Evolutionary conservation across 2,888 invertebrate genomes (phyloP), one percentile per base, ranked within the genome.

Genomic region (Biston stratarius): DNA sequence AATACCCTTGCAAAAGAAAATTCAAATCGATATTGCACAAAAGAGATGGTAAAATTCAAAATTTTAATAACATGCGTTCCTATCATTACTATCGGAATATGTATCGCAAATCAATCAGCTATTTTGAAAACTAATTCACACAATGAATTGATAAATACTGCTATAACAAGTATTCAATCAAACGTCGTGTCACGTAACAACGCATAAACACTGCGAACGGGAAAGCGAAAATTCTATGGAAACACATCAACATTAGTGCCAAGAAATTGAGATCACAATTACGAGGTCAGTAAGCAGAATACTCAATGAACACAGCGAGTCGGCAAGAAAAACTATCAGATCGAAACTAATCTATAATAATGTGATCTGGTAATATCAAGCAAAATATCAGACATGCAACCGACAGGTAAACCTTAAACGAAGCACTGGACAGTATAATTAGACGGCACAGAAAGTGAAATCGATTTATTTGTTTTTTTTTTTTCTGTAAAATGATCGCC

Each of bases 401-500:
- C 14, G 15, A 47, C 56, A 24, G 12, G 36, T 62, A 67, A 42
- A 58, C 48, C 47, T 15, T 24, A 56, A 51, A 55, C 36, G 49
- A 42, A 49, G 57, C 45, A 58, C 48, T 56, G 59, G 48, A 59
- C 42, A 44, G 6, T 44, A 56, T 40, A 53, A 60, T 49, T 63
- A 70, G 59, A 70, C 65, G 81, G 81, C 77, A 83, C 80, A 80
- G 87, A 89, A 90, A 90, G 90, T 87, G 91, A 90, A 91, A 90
- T 90, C 75, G 73, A 73, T 71, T 64, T 61, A 69, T 67, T 69
- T 70, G 65, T 61, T 69, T 67, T 52, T 61, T 69, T 67, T 73
- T 70, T 67, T 73, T 70, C 67, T 67, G 72, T 68, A 65, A 73
- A 68, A 49, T 56, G 49, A 64, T 66, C 64, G 60, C 63, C 24